Evolutionary conservation across 2,888 invertebrate species (phyloP), one percentile per base, ranked within the genome.

Genomic region (Eledona agricola): DNA sequence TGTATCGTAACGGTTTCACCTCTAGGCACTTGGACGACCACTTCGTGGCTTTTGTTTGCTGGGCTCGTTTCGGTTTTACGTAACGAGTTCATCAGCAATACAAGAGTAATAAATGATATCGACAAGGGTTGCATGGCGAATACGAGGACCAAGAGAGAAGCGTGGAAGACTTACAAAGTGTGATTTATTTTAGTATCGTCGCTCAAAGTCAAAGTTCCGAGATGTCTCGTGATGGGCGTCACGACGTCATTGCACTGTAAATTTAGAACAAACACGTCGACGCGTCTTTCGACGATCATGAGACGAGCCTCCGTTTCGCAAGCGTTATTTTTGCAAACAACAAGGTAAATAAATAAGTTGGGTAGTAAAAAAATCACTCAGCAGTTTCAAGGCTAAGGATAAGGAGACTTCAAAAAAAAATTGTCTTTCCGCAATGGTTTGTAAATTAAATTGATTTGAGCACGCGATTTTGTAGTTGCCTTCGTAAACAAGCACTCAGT

Each of bases 1-100:
- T 80, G 78, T 51, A 87, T 73, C 40, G 82, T 79, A 20, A 83
- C 84, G 43, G 81, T 81, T 37, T 80, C 77, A 29, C 87, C 86
- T 29, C 79, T 81, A 42, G 78, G 71, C 25, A 85, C 84, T 34
- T 31, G 31, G 11, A 42, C 31, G 1, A 17, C 5, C 22, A 32
- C 32, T 20, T 40, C 10, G n/a, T 31, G 4, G 5, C 4, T 31
- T 19, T 4, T n/a, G 2, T 16, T 11, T 6, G 15, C 15, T n/a
- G 43, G 31, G 9, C 4, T 19, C 6, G 43, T 9, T n/a, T 4
- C 2, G 15, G 13, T 43, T 28, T 40, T 28, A 28, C 28, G 28
- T 28, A 31, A 46, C 29, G 9, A 25, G 12, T 23, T 35, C 15
- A 12, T 10, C 23, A 4, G n/a, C 1, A 52, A 26, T 6, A 12